Evolutionary conservation across 2,113 vertebrate genomes (phyloP), one percentile per base, ranked within the genome.

Genomic region (Gnathonemus longibarbis): DNA sequence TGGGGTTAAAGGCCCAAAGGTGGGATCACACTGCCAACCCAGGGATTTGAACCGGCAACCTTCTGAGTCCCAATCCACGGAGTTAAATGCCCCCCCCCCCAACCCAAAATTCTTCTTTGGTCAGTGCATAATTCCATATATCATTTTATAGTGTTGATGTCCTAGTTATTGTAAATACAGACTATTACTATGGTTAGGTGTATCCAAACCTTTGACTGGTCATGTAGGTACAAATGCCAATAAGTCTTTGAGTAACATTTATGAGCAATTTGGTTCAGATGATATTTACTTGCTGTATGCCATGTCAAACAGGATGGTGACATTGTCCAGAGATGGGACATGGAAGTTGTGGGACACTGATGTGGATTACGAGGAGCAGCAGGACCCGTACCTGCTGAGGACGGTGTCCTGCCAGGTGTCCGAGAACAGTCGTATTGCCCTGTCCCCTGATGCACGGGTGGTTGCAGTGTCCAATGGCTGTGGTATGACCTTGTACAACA

Each of bases 261-360:
- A 62, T 66, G 62, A 66, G n/a, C n/a, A 66, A n/a, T 66, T 66
- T 2, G 8, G 24, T 62, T 8, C 9, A 66, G n/a, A 66, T 27
- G 3, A 66, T 66, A 66, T 66, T 66, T 3, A 66, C 62, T 27
- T 66, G n/a, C 62, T 39, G 31, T 77, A 17, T 83, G n/a, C 1
- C 53, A 31, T 27, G 5, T 13, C 1, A 35, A 2, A 74, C 94
- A 99, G 98, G 94, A 99, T 99, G 98, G 98, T 95, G 0, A 98
- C 97, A 0, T 94, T 99, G 62, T 99, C 98, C 0, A 99, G 98
- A 94, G 98, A 99, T 0, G 95, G 98, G 1, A 99, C 98, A 0
- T 99, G 98, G 98, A 98, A 97, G 92, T 95, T 99, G 90, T 99
- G 98, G 98, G 97, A 98, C 94, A 99, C 97, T 0, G 95, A 98